Evolutionary conservation across 1,140 invertebrate genomes (phyloP), one percentile per base, ranked within the genome.

Genomic region (Drosophila nebulosa): DNA sequence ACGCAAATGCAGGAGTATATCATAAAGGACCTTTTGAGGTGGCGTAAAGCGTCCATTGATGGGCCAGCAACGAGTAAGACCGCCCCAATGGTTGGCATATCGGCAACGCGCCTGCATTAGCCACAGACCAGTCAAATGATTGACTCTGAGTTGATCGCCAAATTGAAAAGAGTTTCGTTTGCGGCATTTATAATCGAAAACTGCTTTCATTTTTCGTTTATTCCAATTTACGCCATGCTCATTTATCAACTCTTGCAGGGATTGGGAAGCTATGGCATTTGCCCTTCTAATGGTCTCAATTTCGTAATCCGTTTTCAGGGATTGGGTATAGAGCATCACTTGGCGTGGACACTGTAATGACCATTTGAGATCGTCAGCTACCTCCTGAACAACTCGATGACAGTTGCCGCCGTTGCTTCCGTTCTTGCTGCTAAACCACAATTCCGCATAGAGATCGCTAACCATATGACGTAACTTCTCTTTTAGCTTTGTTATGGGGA

Each of bases 41-140:
- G 74, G 65, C 3, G 62, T 67, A 4, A 81, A 81, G 1, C 59
- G 65, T 6, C 79, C 79, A 5, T 26, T 12, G 30, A 53, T 52
- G n/a, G 78, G 63, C 79, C 79, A 81, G 27, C 46, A 62, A 4
- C 79, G 73, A 36, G 70, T 63, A 42, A 81, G 14, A 7, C 60
- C 27, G 9, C 79, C 79, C 5, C 42, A 55, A 55, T 81, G 81
- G 21, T 79, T 79, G 1, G 42, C 74, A 56, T 74, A 81, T 6
- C 70, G 74, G 21, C 78, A 81, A 3, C 46, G 26, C 2, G 36
- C 74, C 9, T 78, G 50, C 70, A 78, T 78, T 0, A 81, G 59
- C 63, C 78, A 81, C 14, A 70, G 7, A 0, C 53, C 55, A 5
- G 27, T 53, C 14, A 2, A 18, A 6, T 12, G 16, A 22, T 0